phyloP scores from a whole-genome alignment of 2,113 vertebrate species.

The Sebastes schlegelii region DNA sequence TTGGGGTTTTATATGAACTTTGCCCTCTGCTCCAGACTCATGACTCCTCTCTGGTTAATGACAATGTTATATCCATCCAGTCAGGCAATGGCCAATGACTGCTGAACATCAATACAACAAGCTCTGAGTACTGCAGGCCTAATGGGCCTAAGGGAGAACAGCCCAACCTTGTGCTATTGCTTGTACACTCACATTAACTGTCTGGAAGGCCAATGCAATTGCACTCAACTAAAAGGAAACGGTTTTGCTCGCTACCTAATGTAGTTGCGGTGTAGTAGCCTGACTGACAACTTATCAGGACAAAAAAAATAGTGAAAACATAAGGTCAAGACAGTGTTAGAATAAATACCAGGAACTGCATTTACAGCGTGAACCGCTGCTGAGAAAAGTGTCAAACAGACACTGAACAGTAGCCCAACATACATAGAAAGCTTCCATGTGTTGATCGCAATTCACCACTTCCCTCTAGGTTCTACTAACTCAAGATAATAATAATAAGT shows the following conservation, averaged over 20 bases:
- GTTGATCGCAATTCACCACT: background rate
- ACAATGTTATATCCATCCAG: slow-evolving; percentile 34
- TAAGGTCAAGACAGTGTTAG: background rate
- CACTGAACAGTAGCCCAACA: background rate
- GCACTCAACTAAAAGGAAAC: slow-evolving; percentile 53
- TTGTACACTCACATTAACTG: slow-evolving; percentile 54
- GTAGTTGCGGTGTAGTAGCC: background rate
- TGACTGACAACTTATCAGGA: background rate
- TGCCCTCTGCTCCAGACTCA: slow-evolving; percentile 10
- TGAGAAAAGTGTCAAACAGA: background rate
- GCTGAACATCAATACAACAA: slow-evolving; percentile 58
- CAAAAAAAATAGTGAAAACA: background rate
- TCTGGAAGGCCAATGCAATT: slow-evolving; percentile 37
- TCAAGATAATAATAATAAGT: background rate
- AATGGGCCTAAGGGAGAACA: slow-evolving; percentile 63
- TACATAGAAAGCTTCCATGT: background rate
- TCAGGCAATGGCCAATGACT: slow-evolving; percentile 38
- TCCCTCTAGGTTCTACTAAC: background rate
- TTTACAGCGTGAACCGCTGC: background rate
- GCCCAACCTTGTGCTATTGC: slow-evolving; percentile 30
- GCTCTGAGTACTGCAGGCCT: slow-evolving; percentile 54
- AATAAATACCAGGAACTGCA: background rate
- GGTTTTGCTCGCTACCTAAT: slow-evolving; percentile 30
- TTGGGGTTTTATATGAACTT: background rate
- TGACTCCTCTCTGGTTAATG: slow-evolving; percentile 36